Evolutionary conservation across 2,113 vertebrate species (phyloP), one percentile per base, ranked within the genome.

Genomic region (Oceanodroma tethys): DNA sequence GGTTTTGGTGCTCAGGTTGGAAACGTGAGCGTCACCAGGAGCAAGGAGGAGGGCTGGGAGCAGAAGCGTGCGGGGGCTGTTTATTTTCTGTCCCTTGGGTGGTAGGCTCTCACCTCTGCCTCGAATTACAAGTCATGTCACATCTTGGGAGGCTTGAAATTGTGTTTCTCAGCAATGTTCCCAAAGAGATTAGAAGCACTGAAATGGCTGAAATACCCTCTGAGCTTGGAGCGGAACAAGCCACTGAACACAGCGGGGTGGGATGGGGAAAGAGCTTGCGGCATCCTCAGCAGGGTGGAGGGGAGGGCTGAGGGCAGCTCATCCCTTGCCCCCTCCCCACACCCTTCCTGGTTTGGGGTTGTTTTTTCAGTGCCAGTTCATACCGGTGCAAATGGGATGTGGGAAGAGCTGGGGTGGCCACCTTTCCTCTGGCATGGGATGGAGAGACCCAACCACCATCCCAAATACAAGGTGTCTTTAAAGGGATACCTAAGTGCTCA

Each of bases 111-210:
- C 90, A 85, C 92, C 94, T 96, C 92, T 81, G 88, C 92, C 84
- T 94, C 2, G 3, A 93, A 95, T 97, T 93, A 81, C 87, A 40
- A 97, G 92, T 95, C 93, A 47, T 56, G 93, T 95, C 96, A 95
- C 90, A 91, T 91, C 95, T 89, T 91, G 62, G 87, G 94, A 96
- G 91, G 81, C 83, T 87, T 55, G 78, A 95, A 96, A 95, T 95
- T 96, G 87, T 94, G 83, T 94, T 96, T 94, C 93, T 97, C 92
- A 93, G 96, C 95, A 90, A 90, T 85, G 95, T 95, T 95, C 91
- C 91, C 66, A 52, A 93, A 93, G 81, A 95, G 93, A 94, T 95
- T 93, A 95, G 95, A 86, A 88, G 75, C 80, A 90, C 45, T 52
- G 91, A 88, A 91, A 84, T 55, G 83, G 86, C 81, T 91, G 91